Conservation (phyloP, 2,113 vertebrate genomes). For the Labrus mixtus region DNA sequence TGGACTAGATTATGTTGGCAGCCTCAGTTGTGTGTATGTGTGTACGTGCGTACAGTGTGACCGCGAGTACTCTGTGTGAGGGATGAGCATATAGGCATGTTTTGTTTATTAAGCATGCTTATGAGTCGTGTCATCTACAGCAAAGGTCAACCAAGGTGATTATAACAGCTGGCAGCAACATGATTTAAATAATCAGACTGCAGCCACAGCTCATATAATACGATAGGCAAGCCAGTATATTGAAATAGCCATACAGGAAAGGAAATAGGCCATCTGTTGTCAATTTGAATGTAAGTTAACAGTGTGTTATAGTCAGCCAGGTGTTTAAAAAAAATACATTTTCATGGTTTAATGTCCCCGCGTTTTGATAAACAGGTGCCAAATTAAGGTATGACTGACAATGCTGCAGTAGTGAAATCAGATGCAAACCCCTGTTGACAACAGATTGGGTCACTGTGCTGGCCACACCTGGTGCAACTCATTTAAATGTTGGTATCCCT, state of each 20-base stretch:
- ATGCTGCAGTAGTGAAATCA: neutral
- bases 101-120: constrained; percentile 59
- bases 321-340: constrained; percentile 1
- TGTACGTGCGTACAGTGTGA: constrained; percentile 8
- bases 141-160: constrained; percentile 69
- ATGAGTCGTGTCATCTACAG: constrained; percentile 49
- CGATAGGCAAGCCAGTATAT: constrained; percentile 26
- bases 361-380: constrained; percentile 15
- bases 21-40: constrained; percentile 30
- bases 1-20: constrained; percentile 56
- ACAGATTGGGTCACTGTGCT: neutral
- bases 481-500: neutral
- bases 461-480: constrained; percentile 7
- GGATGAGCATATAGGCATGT: constrained; percentile 28
- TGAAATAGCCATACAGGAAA: constrained; percentile 56
- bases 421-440: neutral
- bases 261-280: constrained; percentile 64
- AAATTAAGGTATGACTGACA: constrained; percentile 1
- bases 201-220: constrained; percentile 52
- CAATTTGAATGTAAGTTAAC: constrained; percentile 44
- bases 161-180: constrained; percentile 60
- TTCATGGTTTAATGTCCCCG: constrained; percentile 13
- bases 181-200: constrained; percentile 56
- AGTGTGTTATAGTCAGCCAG: constrained; percentile 39
- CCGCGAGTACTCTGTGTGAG: constrained; percentile 17